Evolutionary conservation across 2,888 invertebrate genomes (phyloP).

Genomic region (Idaea straminata): DNA sequence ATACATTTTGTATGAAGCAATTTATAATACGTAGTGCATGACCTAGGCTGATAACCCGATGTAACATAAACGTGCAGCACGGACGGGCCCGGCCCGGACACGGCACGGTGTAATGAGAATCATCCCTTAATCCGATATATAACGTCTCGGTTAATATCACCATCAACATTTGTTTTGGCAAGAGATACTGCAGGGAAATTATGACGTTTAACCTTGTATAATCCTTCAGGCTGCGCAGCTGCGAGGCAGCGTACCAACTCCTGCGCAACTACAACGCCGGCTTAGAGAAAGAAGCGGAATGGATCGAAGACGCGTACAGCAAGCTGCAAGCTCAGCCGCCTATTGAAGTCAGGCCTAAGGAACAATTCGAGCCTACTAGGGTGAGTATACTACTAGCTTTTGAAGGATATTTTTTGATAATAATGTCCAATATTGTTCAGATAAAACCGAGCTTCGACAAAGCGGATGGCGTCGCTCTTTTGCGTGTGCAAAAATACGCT

Average conservation of each 20-base stretch:
- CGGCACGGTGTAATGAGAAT: too few species aligned
- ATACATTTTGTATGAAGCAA: too few species aligned
- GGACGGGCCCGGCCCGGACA: too few species aligned
- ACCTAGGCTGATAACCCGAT: too few species aligned
- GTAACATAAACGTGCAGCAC: too few species aligned
- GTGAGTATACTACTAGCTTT: constrained; percentile 65
- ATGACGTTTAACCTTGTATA: constrained; percentile 3
- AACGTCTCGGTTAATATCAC: too few species aligned
- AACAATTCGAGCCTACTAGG: constrained; percentile 89
- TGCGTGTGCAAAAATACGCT: too few species aligned
- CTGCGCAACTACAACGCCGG: constrained; percentile 95
- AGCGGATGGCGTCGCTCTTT: not conserved
- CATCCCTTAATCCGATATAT: too few species aligned
- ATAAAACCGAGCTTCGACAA: not conserved
- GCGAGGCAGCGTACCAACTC: constrained; percentile 94
- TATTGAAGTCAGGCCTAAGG: constrained; percentile 84
- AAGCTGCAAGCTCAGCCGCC: constrained; percentile 89
- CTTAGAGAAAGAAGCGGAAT: constrained; percentile 91
- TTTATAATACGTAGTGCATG: too few species aligned
- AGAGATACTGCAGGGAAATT: too few species aligned
- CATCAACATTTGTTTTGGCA: too few species aligned
- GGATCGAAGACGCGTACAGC: constrained; percentile 92
- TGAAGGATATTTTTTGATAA: not conserved
- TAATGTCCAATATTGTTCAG: not conserved
- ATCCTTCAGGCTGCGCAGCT: constrained; percentile 87